Percentiles rank a stretch among this genome's conserved stretches.
These are phyloP conservation scores for Lerema accius DNA, from an alignment of 1,140 invertebrate genomes.

Conservation along the genomic window DNA sequence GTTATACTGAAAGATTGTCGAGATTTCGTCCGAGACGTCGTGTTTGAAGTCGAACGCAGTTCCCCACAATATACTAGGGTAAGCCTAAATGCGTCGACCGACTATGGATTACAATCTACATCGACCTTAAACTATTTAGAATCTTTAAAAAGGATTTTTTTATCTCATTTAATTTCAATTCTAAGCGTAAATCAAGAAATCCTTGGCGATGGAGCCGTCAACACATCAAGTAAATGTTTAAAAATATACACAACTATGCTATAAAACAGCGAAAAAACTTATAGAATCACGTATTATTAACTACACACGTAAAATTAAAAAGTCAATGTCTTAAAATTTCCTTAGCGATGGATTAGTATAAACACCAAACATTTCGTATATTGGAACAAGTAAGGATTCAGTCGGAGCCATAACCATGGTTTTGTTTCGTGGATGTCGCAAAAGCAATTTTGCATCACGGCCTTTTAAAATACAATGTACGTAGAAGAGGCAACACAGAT, in stretches of 20 bases:
- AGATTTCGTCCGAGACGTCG: too few relatives aligned
- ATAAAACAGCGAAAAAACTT: conserved; percentile 13
- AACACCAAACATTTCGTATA: conserved; percentile 6
- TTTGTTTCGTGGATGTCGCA: conserved; percentile 20
- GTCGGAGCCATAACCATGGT: conserved; percentile 39
- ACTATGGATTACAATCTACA: conserved; percentile 12
- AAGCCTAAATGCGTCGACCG: conserved; percentile 13
- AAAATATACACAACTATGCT: conserved; percentile 16
- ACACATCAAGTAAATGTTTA: conserved; percentile 10
- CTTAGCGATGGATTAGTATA: background rate
- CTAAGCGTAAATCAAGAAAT: conserved; percentile 18
- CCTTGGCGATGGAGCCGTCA: background rate
- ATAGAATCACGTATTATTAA: conserved; percentile 5
- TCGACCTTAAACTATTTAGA: conserved; percentile 19
- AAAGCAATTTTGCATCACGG: conserved; percentile 5
- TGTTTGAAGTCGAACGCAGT: background rate
- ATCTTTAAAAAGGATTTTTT: background rate
- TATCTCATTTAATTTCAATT: conserved; percentile 1
- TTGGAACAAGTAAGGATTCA: conserved; percentile 33
- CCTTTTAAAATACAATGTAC: too few relatives aligned
- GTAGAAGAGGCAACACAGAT: too few relatives aligned
- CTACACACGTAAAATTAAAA: conserved; percentile 16
- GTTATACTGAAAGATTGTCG: conserved; percentile 4
- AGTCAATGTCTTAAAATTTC: conserved; percentile 20
- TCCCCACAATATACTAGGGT: background rate